Percentiles rank a stretch among this genome's conserved stretches.
Conservation (phyloP, 2,113 vertebrate species). For the Pandion haliaetus region DNA sequence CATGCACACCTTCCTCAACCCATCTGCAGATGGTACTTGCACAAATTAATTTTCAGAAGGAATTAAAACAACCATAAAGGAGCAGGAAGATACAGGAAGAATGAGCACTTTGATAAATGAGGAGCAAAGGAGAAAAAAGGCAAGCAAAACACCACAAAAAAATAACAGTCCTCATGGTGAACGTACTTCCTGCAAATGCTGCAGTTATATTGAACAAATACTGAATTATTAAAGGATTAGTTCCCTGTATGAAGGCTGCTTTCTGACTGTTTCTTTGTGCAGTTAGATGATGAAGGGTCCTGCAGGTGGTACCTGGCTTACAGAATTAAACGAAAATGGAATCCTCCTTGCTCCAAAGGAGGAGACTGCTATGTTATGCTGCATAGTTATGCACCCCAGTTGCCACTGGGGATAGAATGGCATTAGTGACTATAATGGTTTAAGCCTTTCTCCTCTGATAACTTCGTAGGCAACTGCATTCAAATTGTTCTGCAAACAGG, state of each 20-base stretch:
- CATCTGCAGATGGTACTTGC: not conserved
- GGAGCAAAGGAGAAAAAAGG: not conserved
- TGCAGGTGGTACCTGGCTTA: not conserved
- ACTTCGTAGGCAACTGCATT: not conserved
- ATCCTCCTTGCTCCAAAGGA: not conserved
- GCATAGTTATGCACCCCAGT: not conserved
- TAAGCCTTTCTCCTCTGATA: not conserved
- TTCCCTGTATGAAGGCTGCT: not conserved
- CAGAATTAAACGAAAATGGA: not conserved
- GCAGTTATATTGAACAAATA: not conserved
- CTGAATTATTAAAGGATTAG: slow-evolving; percentile 42
- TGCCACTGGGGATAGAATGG: not conserved
- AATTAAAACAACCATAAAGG: not conserved
- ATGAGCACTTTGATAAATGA: not conserved
- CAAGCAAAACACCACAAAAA: not conserved
- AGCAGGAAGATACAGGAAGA: not conserved
- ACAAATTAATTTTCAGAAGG: not conserved
- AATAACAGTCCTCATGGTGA: not conserved
- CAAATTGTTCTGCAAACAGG: not conserved
- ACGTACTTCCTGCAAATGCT: not conserved
- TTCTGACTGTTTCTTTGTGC: slow-evolving; percentile 1
- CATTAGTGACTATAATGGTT: not conserved
- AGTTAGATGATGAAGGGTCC: not conserved
- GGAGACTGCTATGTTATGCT: not conserved
- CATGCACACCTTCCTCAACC: not conserved